phyloP scores from a whole-genome alignment of 1,140 invertebrate species.

The Drosophila grimshawi region DNA sequence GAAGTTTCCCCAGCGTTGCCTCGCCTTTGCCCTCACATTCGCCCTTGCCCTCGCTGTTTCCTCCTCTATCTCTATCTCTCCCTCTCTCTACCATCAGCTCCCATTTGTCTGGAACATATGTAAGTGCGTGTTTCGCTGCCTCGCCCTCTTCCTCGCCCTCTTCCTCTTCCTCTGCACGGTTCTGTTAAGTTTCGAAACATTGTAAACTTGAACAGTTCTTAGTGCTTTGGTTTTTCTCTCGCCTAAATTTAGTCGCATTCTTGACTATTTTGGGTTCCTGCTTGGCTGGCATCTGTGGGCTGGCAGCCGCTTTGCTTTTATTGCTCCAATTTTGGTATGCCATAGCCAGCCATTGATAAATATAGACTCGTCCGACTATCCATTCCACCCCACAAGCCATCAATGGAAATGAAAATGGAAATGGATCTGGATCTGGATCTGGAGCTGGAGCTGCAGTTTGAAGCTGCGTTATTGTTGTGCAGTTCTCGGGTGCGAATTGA shows the following conservation, averaged over 20 bases:
- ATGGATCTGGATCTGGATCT: background rate
- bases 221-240: constrained; percentile 39
- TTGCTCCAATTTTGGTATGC: constrained; percentile 78
- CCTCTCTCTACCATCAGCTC: background rate
- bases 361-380: constrained; percentile 48
- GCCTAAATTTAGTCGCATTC: constrained; percentile 78
- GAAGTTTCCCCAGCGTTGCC: constrained; percentile 40
- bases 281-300: constrained; percentile 51
- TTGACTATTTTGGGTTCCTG: constrained; percentile 63
- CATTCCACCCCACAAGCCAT: constrained; percentile 43
- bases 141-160: background rate
- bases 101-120: constrained; percentile 70
- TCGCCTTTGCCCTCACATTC: background rate
- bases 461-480: background rate
- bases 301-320: constrained; percentile 56
- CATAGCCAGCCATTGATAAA: constrained; percentile 73
- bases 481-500: constrained; percentile 48
- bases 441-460: background rate
- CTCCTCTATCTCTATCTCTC: background rate
- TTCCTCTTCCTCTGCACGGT: background rate
- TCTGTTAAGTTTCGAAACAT: background rate
- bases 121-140: constrained; percentile 52
- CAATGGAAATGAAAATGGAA: constrained; percentile 58
- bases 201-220: constrained; percentile 40
- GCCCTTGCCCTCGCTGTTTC: background rate